A percentile compares a stretch with the other conserved stretches of the same genome.
phyloP scores from a whole-genome alignment of 2,113 vertebrate genomes.

The Atlantisia rogersi region DNA sequence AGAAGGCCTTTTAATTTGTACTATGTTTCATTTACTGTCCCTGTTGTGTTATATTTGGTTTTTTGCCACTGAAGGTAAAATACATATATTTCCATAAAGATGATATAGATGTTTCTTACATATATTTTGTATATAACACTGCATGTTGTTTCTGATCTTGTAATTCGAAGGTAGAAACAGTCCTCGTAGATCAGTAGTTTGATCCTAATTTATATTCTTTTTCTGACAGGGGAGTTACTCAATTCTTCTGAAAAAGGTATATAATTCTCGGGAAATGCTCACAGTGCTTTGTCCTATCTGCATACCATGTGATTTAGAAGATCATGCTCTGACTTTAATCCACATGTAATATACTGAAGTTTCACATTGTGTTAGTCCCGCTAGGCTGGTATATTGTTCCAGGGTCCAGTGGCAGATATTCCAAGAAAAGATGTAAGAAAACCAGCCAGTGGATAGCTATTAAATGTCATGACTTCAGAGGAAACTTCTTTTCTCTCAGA shows the following conservation, averaged over 20 bases:
- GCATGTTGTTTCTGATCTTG: neutral
- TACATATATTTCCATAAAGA: neutral
- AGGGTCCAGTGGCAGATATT: neutral
- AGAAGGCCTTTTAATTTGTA: neutral
- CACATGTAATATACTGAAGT: neutral
- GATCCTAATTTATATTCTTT: neutral
- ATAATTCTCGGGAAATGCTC: neutral
- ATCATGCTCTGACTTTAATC: neutral
- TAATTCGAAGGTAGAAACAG: neutral
- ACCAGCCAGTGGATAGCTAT: neutral
- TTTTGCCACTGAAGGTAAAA: neutral
- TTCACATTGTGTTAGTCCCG: neutral
- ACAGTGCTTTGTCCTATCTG: neutral
- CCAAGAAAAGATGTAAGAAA: neutral
- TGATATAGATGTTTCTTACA: neutral
- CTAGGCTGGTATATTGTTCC: neutral
- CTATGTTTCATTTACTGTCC: neutral
- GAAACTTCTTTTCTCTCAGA: neutral
- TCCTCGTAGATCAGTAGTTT: neutral
- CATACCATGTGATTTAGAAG: neutral
- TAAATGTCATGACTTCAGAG: neutral
- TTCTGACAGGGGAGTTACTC: neutral
- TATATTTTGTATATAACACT: neutral
- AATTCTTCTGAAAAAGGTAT: neutral
- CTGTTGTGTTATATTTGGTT: neutral